Evolutionary conservation across 2,113 vertebrate species (phyloP), one percentile per base, ranked within the genome.

Genomic region (Nannospalax galili): DNA sequence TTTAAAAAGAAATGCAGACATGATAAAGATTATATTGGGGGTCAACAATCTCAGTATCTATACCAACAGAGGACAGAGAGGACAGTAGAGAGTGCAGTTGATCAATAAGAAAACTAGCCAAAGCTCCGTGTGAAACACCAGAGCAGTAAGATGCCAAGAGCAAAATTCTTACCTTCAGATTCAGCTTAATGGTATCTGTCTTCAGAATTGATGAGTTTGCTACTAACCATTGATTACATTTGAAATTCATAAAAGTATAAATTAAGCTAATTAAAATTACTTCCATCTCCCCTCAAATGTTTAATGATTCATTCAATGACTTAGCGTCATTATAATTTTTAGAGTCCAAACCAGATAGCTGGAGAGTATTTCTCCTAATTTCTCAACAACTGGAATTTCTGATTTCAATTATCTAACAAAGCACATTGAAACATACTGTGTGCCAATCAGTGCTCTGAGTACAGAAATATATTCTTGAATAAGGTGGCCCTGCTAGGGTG

Each of bases 161-260:
- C 17, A 0, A 14, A 17, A 19, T 2, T 48, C 37, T 40, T 14
- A 62, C 20, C 90, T 52, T 45, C 58, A 67, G 79, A 73, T 67
- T 60, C 32, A 80, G 52, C 24, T 62, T 67, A 35, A 65, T 92
- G n/a, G 58, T n/a, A 93, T 74, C 42, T 52, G 10, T 42, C 28
- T 73, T 62, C 56, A 32, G 84, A 60, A 88, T 45, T n/a, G 52
- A n/a, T 73, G 77, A 37, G 17, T 73, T 64, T 73, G 24, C 42
- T 35, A 32, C 19, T 92, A 84, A 70, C 52, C 73, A 16, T 35
- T 88, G 92, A 94, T 88, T 85, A 77, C 10, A 58, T 94, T 91
- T 94, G 81, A 96, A 92, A 91, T 93, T 93, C 30, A 69, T 42
- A 84, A 84, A 90, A 88, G 60, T 69, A 62, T 30, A 52, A 94